Conservation (phyloP, 2,888 invertebrate species). For the Yponomeuta plumbellus region DNA sequence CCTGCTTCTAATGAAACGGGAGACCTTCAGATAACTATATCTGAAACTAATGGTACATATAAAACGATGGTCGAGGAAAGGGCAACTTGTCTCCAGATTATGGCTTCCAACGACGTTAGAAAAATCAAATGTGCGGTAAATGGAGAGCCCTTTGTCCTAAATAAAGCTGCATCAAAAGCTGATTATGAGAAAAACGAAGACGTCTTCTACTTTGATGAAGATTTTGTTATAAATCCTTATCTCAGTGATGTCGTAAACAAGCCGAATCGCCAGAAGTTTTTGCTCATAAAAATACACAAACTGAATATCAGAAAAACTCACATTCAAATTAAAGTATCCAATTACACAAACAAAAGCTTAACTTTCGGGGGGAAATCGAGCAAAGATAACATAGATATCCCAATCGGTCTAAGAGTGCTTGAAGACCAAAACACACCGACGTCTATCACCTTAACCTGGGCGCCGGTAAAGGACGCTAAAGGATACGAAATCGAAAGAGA, state of each 20-base stretch:
- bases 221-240: conserved; percentile 51
- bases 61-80: conserved; percentile 46
- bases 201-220: conserved; percentile 44
- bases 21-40: conserved; percentile 44
- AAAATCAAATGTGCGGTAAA: conserved; percentile 47
- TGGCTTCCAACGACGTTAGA: conserved; percentile 38
- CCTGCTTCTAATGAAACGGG: conserved; percentile 40
- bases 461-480: conserved; percentile 2
- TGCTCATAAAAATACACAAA: conserved; percentile 51
- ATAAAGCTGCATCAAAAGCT: conserved; percentile 37
- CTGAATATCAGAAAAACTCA: conserved; percentile 44
- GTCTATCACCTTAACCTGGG: conserved; percentile 31
- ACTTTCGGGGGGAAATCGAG: conserved; percentile 36
- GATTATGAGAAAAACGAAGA: conserved; percentile 45
- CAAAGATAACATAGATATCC: conserved; percentile 27
- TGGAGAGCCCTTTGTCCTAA: conserved; percentile 37
- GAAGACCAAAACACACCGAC: conserved; percentile 30
- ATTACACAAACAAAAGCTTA: conserved; percentile 36
- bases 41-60: conserved; percentile 50
- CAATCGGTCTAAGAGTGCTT: not conserved
- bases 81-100: conserved; percentile 51
- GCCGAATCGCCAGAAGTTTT: conserved; percentile 39
- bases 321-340: conserved; percentile 51
- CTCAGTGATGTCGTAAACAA: conserved; percentile 32
- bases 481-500: conserved; percentile 34